Base-by-base conservation (phyloP, 2,113 vertebrate genomes). In the Hystrix cristata region DNA sequence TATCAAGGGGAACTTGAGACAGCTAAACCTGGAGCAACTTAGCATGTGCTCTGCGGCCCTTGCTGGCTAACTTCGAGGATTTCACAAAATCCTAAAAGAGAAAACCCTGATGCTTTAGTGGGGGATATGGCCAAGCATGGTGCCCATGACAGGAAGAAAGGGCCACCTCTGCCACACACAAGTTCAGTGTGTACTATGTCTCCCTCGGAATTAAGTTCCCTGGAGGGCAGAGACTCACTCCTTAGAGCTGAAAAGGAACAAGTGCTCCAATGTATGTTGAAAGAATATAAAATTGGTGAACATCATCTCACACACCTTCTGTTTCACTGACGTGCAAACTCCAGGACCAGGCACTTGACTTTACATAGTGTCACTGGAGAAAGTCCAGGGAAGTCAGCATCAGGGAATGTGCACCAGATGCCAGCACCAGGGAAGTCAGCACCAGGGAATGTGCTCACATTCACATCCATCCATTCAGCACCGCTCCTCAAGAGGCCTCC, bases 11-110 rank as follows among this genome's bases (percentile, higher is more conserved):
- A 10, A 12, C 23, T 51, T 31, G 43, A 0, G 4, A 34, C 23
- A 62, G 65, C 2, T 1, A 19, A 6, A 2, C 38, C 7, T n/a
- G 46, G 2, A 79, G 7, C 11, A 2, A 3, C 79, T n/a, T 3
- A 2, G 15, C 38, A 5, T 7, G 1, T 6, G 3, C 4, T 8
- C 1, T 23, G 46, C 2, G 2, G 29, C 29, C 46, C 48, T 48
- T 21, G 4, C 46, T 23, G 46, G 11, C 60, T 51, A 21, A 23
- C 16, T 23, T 31, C 21, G 1, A 11, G 67, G 57, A 72, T 31
- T 38, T 60, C 23, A 48, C 38, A 23, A 81, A 23, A 25, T 7
- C 12, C 53, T 59, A 8, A 27, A 76, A 48, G 79, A 55, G 46
- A 80, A 57, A 9, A 13, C 34, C 34, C 19, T 6, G 53, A 38